A percentile compares a stretch with the other conserved stretches of the same genome.
phyloP scores from a whole-genome alignment of 2,113 vertebrate species.

The Percopsis transmontana region DNA sequence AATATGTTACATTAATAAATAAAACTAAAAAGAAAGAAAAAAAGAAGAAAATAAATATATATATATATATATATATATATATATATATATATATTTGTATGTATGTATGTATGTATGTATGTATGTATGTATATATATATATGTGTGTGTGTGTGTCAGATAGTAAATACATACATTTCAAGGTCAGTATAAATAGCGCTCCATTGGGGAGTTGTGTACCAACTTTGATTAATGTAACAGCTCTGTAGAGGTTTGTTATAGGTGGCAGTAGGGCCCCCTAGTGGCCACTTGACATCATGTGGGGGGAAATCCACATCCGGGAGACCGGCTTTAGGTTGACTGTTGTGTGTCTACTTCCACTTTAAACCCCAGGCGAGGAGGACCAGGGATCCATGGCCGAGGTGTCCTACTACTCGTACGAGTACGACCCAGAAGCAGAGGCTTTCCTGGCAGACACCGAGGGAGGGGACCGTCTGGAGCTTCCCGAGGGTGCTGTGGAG shows the following conservation, averaged over 20 bases:
- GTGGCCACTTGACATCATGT: no score
- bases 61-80: background rate
- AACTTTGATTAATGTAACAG: no score
- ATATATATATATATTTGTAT: conserved; percentile 12
- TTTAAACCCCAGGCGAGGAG: conserved; percentile 72
- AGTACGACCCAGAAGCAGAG: conserved; percentile 83
- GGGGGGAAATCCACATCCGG: no score
- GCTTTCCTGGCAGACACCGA: conserved; percentile 76
- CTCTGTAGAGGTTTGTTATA: no score
- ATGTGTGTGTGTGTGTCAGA: background rate
- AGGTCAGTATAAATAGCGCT: no score
- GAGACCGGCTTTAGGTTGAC: no score
- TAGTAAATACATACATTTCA: no score
- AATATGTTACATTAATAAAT: background rate
- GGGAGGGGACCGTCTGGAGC: conserved; percentile 62
- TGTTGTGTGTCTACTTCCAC: background rate
- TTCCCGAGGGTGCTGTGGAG: conserved; percentile 54
- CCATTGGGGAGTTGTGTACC: no score
- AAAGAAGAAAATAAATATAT: background rate
- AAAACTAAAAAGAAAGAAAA: background rate
- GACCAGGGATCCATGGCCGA: conserved; percentile 79
- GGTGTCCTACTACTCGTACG: conserved; percentile 88
- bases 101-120: conserved; percentile 1
- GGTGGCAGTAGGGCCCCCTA: no score
- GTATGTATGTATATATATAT: background rate